These are phyloP conservation scores for Hymenopus coronatus DNA, from an alignment of 2,888 invertebrate genomes.

Conservation along the genomic window DNA sequence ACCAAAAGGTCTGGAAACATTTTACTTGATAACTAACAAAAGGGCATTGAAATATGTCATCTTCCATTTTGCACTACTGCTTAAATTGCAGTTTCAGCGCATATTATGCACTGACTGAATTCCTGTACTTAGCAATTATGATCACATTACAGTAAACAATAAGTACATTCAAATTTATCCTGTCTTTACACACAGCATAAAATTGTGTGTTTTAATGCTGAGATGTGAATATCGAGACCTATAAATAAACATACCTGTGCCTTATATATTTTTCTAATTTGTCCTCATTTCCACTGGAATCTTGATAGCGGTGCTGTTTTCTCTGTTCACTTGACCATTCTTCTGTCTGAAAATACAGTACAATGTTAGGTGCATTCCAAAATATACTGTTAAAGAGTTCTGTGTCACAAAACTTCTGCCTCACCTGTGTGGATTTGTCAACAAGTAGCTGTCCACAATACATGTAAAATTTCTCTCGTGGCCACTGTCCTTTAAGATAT, in stretches of 20 bases:
- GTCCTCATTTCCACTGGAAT: constrained; percentile 51
- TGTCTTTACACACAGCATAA: too few relatives aligned
- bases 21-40: too few relatives aligned
- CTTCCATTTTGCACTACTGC: too few relatives aligned
- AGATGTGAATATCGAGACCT: too few relatives aligned
- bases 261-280: constrained; percentile 58
- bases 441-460: constrained; percentile 67
- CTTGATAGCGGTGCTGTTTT: constrained; percentile 52
- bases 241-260: constrained; percentile 41
- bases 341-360: constrained; percentile 59
- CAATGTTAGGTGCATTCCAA: not conserved
- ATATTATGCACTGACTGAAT: too few relatives aligned
- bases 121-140: too few relatives aligned
- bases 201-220: too few relatives aligned
- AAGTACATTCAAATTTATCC: too few relatives aligned
- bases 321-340: constrained; percentile 56
- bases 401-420: constrained; percentile 33
- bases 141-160: too few relatives aligned
- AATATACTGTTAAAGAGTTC: constrained; percentile 19
- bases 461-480: constrained; percentile 65
- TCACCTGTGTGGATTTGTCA: constrained; percentile 78
- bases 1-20: too few relatives aligned
- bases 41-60: too few relatives aligned
- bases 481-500: constrained; percentile 76
- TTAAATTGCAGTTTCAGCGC: too few relatives aligned